A percentile compares a stretch with the other conserved stretches of the same genome.
These are phyloP conservation scores for Venustaconcha ellipsiformis DNA, from an alignment of 1,140 invertebrate genomes.

Conservation along the genomic window DNA sequence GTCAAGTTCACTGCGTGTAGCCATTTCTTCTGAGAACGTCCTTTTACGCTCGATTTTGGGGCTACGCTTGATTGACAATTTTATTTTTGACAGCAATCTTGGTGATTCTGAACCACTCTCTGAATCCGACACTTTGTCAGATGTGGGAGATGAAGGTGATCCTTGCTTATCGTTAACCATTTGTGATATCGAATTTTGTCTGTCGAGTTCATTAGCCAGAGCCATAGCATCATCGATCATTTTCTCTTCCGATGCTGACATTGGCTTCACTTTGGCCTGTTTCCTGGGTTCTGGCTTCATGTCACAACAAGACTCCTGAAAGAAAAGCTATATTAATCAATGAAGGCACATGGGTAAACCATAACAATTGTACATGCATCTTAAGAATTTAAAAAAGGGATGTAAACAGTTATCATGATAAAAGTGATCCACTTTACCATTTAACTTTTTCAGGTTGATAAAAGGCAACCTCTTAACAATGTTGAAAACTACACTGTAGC, in stretches of 20 bases:
- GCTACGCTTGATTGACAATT: conserved; percentile 73
- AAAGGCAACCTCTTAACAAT: too few species aligned
- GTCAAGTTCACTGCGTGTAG: conserved; percentile 47
- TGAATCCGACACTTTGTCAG: conserved; percentile 51
- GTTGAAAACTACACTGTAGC: too few species aligned
- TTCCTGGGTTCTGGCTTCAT: conserved; percentile 49
- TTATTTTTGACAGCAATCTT: conserved; percentile 83
- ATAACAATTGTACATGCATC: too few species aligned
- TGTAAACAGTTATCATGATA: too few species aligned
- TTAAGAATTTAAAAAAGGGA: too few species aligned
- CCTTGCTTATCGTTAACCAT: conserved; percentile 31
- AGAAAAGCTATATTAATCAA: conserved; percentile 3
- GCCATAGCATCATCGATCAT: conserved; percentile 95
- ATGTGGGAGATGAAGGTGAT: conserved; percentile 29
- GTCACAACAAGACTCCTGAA: conserved; percentile 30
- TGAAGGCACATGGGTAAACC: too few species aligned
- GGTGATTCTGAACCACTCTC: conserved; percentile 74
- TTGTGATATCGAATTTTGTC: conserved; percentile 34
- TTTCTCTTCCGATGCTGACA: conserved; percentile 92
- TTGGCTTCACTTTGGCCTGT: conserved; percentile 81
- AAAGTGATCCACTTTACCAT: too few species aligned
- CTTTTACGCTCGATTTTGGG: conserved; percentile 62
- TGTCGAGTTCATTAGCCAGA: conserved; percentile 90
- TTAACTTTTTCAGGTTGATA: too few species aligned
- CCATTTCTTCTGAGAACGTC: conserved; percentile 71